phyloP scores from a whole-genome alignment of 1,140 invertebrate species.

The Trichoplusia ni region DNA sequence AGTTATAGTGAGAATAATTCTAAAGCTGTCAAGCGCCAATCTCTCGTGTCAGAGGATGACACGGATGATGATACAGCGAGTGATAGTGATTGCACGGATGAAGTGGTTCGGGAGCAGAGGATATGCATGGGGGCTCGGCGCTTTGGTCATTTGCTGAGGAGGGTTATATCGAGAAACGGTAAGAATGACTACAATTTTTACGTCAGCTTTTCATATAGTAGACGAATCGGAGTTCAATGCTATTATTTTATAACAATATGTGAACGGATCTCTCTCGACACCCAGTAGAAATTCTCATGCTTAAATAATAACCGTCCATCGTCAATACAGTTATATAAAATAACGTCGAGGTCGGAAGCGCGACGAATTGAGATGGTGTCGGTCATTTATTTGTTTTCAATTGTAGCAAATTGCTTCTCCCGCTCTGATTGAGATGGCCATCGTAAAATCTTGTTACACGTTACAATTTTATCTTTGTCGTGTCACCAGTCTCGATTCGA shows the following conservation, averaged over 20 bases:
- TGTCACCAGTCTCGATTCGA: conserved; percentile 24
- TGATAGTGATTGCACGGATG: conserved; percentile 70
- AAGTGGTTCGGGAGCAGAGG: conserved; percentile 65
- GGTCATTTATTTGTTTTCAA: conserved; percentile 70
- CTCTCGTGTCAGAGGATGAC: conserved; percentile 67
- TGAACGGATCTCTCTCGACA: no score
- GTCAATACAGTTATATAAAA: not conserved
- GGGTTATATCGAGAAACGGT: conserved; percentile 76
- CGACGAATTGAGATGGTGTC: conserved; percentile 53
- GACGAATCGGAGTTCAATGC: not conserved
- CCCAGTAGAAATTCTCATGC: no score
- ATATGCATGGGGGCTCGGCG: conserved; percentile 72
- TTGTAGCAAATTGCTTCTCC: conserved; percentile 64
- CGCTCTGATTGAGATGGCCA: conserved; percentile 62
- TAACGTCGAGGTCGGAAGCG: conserved; percentile 27
- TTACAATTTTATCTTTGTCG: conserved; percentile 51
- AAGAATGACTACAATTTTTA: conserved; percentile 37
- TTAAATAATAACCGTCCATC: conserved; percentile 11
- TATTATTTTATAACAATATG: no score
- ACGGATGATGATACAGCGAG: conserved; percentile 65
- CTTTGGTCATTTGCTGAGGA: conserved; percentile 69
- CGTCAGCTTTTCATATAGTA: not conserved
- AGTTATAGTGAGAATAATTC: conserved; percentile 52
- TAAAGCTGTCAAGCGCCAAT: conserved; percentile 56
- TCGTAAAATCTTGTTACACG: conserved; percentile 54